Percentiles rank a stretch among this genome's conserved stretches.
Conservation (phyloP, 92 coral and sea anemone species). For the Epizoanthus illoricatus region DNA sequence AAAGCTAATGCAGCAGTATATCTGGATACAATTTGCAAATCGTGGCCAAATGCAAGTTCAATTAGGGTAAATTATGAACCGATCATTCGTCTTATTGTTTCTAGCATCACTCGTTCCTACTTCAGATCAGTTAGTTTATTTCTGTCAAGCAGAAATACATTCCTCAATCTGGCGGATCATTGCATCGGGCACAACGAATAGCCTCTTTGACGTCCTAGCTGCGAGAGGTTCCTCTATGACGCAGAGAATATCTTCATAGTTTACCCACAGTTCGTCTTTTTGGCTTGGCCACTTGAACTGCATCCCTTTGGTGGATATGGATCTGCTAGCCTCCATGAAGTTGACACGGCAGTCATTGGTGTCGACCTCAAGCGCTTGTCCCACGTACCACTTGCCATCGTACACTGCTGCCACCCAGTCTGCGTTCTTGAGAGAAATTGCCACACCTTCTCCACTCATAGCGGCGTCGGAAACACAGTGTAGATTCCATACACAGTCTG, state of each 20-base stretch:
- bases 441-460: background rate
- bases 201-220: conserved; percentile 13
- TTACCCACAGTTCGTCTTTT: conserved; percentile 32
- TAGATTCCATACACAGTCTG: conserved; percentile 19
- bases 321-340: conserved; percentile 12
- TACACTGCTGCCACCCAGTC: conserved; percentile 41
- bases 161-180: conserved; percentile 23
- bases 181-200: conserved; percentile 11
- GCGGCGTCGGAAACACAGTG: conserved; percentile 22
- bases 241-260: conserved; percentile 18
- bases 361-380: conserved; percentile 27
- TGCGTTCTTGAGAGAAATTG: conserved; percentile 1
- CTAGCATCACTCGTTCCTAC: conserved; percentile 13
- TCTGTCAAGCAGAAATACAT: conserved; percentile 13
- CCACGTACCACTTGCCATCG: conserved; percentile 35
- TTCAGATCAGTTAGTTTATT: conserved; percentile 1
- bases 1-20: background rate
- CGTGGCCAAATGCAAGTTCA: conserved; percentile 15
- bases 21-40: background rate
- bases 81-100: background rate
- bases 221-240: conserved; percentile 26
- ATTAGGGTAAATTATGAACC: background rate
- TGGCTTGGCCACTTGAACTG: conserved; percentile 36
- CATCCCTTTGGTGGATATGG: conserved; percentile 5
- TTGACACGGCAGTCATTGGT: conserved; percentile 20